Percentiles rank a stretch among this genome's conserved stretches.
phyloP scores from a whole-genome alignment of 2,888 invertebrate species.

The Choreutis nemorana region DNA sequence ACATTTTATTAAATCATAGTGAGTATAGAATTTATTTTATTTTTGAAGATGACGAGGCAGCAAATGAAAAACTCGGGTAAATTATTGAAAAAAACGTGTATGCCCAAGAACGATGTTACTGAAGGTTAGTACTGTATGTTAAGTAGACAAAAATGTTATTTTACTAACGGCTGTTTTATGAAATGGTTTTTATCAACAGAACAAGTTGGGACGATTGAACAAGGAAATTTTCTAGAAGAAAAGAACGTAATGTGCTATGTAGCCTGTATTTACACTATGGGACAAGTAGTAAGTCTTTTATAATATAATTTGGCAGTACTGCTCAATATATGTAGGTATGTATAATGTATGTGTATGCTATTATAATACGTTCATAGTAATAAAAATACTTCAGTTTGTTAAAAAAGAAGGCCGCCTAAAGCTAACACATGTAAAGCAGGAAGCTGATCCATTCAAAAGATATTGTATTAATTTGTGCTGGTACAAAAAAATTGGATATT shows the following conservation, averaged over 20 bases:
- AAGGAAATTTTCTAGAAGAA: constrained; percentile 27
- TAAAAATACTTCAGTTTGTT: too few relatives aligned
- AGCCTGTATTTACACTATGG: constrained; percentile 24
- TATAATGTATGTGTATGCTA: not conserved
- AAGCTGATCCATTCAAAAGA: too few relatives aligned
- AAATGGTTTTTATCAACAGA: constrained; percentile 17
- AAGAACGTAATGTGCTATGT: constrained; percentile 30
- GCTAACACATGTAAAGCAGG: too few relatives aligned
- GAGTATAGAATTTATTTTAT: not conserved
- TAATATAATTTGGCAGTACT: too few relatives aligned
- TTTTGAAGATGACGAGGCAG: constrained; percentile 27
- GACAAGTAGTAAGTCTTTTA: constrained; percentile 20
- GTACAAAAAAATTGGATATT: too few relatives aligned
- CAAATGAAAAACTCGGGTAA: constrained; percentile 30
- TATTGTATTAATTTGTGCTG: too few relatives aligned
- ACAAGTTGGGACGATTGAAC: constrained; percentile 24
- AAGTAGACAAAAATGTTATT: not conserved
- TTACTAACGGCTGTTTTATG: too few relatives aligned
- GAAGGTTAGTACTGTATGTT: too few relatives aligned
- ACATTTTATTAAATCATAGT: too few relatives aligned
- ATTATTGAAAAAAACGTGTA: constrained; percentile 27
- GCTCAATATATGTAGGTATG: not conserved
- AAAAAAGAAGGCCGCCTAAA: too few relatives aligned
- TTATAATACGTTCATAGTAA: too few relatives aligned
- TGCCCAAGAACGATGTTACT: constrained; percentile 26